These are phyloP conservation scores for Acleris sparsana DNA, from an alignment of 2,888 invertebrate genomes.

Conservation along the genomic window DNA sequence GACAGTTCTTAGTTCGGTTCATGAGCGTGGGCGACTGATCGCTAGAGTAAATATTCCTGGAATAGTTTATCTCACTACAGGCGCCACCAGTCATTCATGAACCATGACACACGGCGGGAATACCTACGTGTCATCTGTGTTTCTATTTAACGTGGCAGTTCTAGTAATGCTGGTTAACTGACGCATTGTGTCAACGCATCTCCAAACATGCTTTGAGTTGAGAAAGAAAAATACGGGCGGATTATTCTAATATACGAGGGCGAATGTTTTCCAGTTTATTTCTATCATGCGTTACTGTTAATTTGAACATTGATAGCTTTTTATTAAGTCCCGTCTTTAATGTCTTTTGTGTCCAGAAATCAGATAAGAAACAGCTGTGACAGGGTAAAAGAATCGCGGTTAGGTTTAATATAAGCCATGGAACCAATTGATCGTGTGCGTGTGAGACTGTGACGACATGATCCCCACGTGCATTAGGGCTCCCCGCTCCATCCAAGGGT, in stretches of 20 bases:
- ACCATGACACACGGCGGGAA: conserved; percentile 53
- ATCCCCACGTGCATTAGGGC: conserved; percentile 89
- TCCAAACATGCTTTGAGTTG: conserved; percentile 41
- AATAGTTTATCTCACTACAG: conserved; percentile 65
- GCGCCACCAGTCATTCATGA: conserved; percentile 70
- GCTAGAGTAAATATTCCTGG: conserved; percentile 72
- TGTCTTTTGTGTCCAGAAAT: conserved; percentile 41
- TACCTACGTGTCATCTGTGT: conserved; percentile 45
- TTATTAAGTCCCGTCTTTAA: neutral
- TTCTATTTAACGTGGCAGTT: conserved; percentile 44
- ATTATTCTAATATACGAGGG: conserved; percentile 42
- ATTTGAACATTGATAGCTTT: conserved; percentile 1
- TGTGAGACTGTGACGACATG: conserved; percentile 67
- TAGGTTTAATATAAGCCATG: conserved; percentile 13
- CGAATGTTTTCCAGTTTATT: conserved; percentile 36
- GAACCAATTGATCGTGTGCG: conserved; percentile 23
- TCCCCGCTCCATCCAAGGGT: conserved; percentile 88
- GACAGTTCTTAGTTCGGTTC: conserved; percentile 2
- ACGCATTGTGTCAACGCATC: conserved; percentile 51
- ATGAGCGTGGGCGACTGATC: conserved; percentile 60
- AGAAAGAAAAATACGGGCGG: conserved; percentile 46
- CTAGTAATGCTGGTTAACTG: conserved; percentile 52
- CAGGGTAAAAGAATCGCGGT: conserved; percentile 1
- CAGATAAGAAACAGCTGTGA: conserved; percentile 3
- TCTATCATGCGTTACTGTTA: conserved; percentile 27